Base-by-base conservation (phyloP, 30 jellyfish, hydroid and myxozoan species). In the Pelagia noctiluca region DNA sequence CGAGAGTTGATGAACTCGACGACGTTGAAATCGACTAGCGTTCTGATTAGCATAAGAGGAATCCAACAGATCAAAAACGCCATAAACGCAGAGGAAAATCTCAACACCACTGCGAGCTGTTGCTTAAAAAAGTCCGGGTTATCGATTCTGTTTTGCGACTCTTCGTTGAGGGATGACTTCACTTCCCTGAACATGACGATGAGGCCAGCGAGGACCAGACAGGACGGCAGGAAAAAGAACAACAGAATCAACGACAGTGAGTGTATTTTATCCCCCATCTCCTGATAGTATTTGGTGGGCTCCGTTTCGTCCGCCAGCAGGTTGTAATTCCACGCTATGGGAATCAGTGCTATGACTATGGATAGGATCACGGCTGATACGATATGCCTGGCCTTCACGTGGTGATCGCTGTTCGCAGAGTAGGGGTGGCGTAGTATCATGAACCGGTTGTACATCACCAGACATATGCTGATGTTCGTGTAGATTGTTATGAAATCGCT, bases 51-150 rank as follows among this genome's bases (percentile, higher is more conserved):
- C 93, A 50, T 83, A 2, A 83, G 54, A 12, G 93, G 93, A 3
- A 70, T 50, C 93, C 93, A 83, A 36, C 93, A 83, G 3, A 83
- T 13, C 57, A 69, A 3, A 32, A 83, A 83, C 12, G 93, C 73
- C 19, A 70, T 42, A 30, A 33, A 83, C 22, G 71, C 83, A 22
- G 24, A 21, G 42, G 37, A 30, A 76, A 65, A 83, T 26, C 74
- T 35, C 2, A 83, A 5, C 0, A 83, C 75, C 16, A 62, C 87
- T 19, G 76, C 76, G n/a, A 65, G 0, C 35, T 83, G 68, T 18
- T 63, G 37, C 21, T 48, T 38, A 21, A 21, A 23, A 29, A 24
- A n/a, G 23, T 36, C 46, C 29, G 21, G 36, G 13, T 23, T 29
- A 47, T 49, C 12, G 22, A n/a, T 31, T 22, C 35, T 76, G 53